Percentiles rank a stretch among this genome's conserved stretches.
Conservation (phyloP, 92 coral and sea anemone genomes). For the Phenganax subtilis region DNA sequence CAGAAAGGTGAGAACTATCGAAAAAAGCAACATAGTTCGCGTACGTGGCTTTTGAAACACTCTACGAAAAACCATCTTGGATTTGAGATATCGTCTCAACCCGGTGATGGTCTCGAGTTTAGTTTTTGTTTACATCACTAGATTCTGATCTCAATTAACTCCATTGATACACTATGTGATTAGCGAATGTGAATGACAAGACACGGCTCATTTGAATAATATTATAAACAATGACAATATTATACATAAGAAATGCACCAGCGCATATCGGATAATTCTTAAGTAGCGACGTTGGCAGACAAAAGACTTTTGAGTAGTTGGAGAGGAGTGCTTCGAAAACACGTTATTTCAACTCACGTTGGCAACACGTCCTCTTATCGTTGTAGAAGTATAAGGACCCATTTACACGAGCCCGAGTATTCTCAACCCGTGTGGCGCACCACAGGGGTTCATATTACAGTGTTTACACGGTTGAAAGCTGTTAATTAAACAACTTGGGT, state of each 20-base stretch:
- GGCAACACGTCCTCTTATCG: neutral
- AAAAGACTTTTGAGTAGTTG: neutral
- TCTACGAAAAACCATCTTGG: conserved; percentile 1
- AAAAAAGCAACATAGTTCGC: conserved; percentile 12
- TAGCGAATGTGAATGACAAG: neutral
- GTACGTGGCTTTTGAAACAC: conserved; percentile 5
- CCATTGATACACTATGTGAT: neutral
- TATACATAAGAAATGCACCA: neutral
- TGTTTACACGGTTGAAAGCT: too few species aligned
- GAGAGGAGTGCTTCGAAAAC: neutral
- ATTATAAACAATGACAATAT: conserved; percentile 14
- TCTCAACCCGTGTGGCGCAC: too few species aligned
- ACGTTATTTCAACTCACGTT: neutral
- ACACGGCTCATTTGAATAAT: neutral
- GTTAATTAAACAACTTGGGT: too few species aligned
- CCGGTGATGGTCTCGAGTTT: neutral
- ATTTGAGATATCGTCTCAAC: neutral
- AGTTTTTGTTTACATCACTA: conserved; percentile 1
- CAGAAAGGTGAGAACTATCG: neutral
- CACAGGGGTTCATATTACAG: too few species aligned
- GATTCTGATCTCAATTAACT: conserved; percentile 3
- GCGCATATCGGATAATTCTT: conserved; percentile 1
- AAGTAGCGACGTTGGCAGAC: neutral
- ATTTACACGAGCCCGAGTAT: too few species aligned
- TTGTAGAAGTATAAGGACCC: too few species aligned